These are phyloP conservation scores for Chloropsis hardwickii DNA, from an alignment of 2,113 vertebrate species.

Conservation along the genomic window DNA sequence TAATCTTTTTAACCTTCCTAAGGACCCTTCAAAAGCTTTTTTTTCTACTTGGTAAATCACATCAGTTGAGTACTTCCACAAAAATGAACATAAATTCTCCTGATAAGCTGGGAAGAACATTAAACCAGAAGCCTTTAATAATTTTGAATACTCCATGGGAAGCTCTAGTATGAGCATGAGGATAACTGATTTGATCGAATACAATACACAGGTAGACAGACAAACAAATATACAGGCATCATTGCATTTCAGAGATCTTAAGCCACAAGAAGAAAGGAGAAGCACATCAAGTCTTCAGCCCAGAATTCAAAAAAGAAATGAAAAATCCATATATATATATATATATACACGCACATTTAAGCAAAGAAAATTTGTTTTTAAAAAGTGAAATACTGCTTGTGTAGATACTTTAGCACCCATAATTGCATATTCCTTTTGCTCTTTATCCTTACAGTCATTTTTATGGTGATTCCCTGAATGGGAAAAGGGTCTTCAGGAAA, in stretches of 20 bases:
- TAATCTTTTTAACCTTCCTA: not conserved
- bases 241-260: not conserved
- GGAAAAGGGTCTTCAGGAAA: not conserved
- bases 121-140: not conserved
- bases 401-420: not conserved
- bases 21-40: not conserved
- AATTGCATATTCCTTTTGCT: not conserved
- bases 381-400: not conserved
- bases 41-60: not conserved
- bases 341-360: not conserved
- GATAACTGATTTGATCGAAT: not conserved
- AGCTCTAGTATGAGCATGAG: not conserved
- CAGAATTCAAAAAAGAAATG: not conserved
- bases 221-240: not conserved
- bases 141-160: not conserved
- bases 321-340: not conserved
- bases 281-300: not conserved
- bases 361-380: not conserved
- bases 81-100: not conserved
- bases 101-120: not conserved
- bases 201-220: not conserved
- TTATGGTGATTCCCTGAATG: not conserved
- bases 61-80: not conserved
- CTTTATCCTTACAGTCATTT: not conserved
- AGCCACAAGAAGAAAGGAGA: not conserved